These are phyloP conservation scores for Rhynchonema sp. DNA, from an alignment of 2,888 invertebrate species.

Conservation along the genomic window DNA sequence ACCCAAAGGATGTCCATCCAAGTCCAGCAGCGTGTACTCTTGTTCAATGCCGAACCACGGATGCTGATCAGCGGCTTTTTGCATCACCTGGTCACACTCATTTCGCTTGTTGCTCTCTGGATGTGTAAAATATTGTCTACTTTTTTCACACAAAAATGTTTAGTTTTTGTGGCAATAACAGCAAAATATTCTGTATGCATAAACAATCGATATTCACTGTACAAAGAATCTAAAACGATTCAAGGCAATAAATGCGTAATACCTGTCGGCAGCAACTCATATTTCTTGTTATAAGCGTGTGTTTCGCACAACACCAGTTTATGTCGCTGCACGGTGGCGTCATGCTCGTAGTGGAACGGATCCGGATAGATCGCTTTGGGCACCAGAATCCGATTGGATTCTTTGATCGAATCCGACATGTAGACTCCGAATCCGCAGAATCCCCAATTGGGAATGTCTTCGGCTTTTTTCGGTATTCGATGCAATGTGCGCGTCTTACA, in stretches of 20 bases:
- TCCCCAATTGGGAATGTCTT: background rate
- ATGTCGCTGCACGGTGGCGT: background rate
- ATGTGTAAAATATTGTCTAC: slow-evolving; percentile 7
- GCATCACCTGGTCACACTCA: slow-evolving; percentile 33
- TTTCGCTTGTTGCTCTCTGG: slow-evolving; percentile 32
- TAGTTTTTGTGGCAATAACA: background rate
- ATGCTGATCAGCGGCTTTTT: slow-evolving; percentile 26
- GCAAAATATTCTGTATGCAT: background rate
- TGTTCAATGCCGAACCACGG: slow-evolving; percentile 41
- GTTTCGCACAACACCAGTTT: background rate
- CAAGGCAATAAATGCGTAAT: background rate
- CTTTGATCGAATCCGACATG: background rate
- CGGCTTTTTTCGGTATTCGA: background rate
- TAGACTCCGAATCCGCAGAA: background rate
- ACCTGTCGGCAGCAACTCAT: background rate
- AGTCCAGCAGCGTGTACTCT: slow-evolving; percentile 68
- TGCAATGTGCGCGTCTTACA: background rate
- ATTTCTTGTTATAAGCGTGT: background rate
- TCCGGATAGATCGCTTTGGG: background rate
- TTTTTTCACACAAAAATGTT: background rate
- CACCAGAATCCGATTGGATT: background rate
- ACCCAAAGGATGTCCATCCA: slow-evolving; percentile 65
- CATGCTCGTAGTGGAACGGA: background rate
- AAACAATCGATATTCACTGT: too few species aligned
- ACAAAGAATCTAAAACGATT: too few species aligned